phyloP scores from a whole-genome alignment of 2,797 vertebrate genomes.

The Numenius phaeopus region DNA sequence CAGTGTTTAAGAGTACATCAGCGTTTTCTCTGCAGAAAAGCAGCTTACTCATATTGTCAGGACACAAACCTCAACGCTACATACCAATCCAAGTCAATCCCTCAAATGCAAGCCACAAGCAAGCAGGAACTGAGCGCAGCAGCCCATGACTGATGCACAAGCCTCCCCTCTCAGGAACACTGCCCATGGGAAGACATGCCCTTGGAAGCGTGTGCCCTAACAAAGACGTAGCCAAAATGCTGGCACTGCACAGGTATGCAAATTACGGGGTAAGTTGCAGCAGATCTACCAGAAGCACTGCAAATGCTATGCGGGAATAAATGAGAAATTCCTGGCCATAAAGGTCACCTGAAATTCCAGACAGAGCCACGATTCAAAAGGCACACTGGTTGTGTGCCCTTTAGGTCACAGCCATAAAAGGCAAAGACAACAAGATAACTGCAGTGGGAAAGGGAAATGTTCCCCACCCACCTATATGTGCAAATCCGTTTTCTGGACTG shows the following conservation, averaged over 20 bases:
- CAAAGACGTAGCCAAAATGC: not conserved
- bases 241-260: not conserved
- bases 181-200: not conserved
- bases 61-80: not conserved
- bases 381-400: fast-evolving
- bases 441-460: not conserved
- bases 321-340: not conserved
- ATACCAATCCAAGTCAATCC: not conserved
- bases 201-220: not conserved
- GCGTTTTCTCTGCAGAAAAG: not conserved
- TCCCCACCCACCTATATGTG: not conserved
- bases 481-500: not conserved
- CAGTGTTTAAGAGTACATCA: fast-evolving
- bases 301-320: not conserved
- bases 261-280: not conserved
- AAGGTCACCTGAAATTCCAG: not conserved
- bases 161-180: not conserved
- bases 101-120: not conserved
- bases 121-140: not conserved
- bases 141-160: not conserved
- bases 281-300: not conserved
- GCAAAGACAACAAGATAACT: not conserved
- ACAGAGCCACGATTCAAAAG: not conserved
- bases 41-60: not conserved
- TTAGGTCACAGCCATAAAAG: not conserved